Conservation (phyloP, 1,140 invertebrate species). For the Muscidifurax raptorellus region DNA sequence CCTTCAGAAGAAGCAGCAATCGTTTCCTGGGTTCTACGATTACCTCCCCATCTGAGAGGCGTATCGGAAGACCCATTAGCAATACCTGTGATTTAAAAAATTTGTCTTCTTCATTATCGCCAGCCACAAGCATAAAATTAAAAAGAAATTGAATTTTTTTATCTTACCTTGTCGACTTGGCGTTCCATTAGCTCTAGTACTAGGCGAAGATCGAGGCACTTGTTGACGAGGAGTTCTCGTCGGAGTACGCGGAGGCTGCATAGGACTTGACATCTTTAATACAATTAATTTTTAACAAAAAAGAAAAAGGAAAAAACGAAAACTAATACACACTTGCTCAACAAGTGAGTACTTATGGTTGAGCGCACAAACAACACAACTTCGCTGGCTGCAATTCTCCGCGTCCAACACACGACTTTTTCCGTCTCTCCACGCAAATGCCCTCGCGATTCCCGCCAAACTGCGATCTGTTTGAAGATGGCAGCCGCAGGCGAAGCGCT, state of each 20-base stretch:
- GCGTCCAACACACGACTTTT: neutral
- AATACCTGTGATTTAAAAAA: slow-evolving; percentile 25
- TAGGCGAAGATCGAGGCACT: slow-evolving; percentile 30
- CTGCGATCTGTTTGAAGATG: neutral
- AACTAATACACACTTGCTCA: too few relatives aligned
- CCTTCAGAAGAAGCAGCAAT: slow-evolving; percentile 69
- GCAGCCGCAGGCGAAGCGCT: neutral
- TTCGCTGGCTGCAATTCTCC: too few relatives aligned
- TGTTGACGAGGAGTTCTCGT: slow-evolving; percentile 58
- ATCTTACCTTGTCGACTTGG: slow-evolving; percentile 31
- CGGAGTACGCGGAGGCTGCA: slow-evolving; percentile 65
- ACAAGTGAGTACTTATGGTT: too few relatives aligned
- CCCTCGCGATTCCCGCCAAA: neutral
- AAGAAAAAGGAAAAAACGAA: neutral
- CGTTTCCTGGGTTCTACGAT: slow-evolving; percentile 58
- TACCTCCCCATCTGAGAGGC: slow-evolving; percentile 67
- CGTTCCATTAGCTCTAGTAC: slow-evolving; percentile 56
- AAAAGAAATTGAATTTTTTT: neutral
- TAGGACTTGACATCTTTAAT: slow-evolving; percentile 68
- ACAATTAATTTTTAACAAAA: neutral
- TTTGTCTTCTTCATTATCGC: slow-evolving; percentile 35
- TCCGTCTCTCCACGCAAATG: neutral
- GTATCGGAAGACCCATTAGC: slow-evolving; percentile 62
- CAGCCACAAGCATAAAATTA: neutral
- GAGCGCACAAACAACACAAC: too few relatives aligned